Base-by-base conservation (phyloP, 2,888 invertebrate genomes). In the Dinocampus coccinellae region DNA sequence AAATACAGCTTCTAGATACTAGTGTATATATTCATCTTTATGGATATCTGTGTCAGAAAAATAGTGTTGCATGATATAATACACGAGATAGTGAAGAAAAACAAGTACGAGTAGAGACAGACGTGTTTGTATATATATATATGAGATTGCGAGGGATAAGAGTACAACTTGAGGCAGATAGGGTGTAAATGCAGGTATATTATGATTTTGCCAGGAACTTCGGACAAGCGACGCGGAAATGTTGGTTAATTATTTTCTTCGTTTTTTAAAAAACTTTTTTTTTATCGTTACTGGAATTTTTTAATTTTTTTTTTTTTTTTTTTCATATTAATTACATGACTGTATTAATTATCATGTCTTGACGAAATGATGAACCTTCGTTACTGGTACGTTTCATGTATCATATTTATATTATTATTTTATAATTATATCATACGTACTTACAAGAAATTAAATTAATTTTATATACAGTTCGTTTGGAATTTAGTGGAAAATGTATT, bases 1-100 rank as follows among this genome's bases (percentile, higher is more conserved):
- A 75, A 74, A 75, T 63, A 63, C 62, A 63, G 60, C 16, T 2
- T 6, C 16, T 16, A 42, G 61, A 24, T 65, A 29, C 7, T 4
- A 4, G 11, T 26, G 13, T 67, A 7, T 64, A 16, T 42, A 3
- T 64, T 4, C 16, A 11, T 39, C 39, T 58, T 22, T 33, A 16
- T 6, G 20, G 20, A 61, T 33, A 61, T 61, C 61, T 61, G 34
- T 55, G 55, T 55, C 55, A 55, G 22, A 55, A 26, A 55, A 55
- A 24, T 24, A 10, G 13, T 55, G 26, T 55, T 55, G 26, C 10
- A n/a, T n/a, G 26, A 0, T 55, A 55, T 55, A 22, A n/a, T 4
- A 55, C 13, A 22, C n/a, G 24, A 55, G 11, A 2, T 2, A 6
- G 26, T 24, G 1, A n/a, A 22, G 13, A 4, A 26, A n/a, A 26